Base-by-base conservation (phyloP, 2,797 vertebrate genomes). In the Selene dorsalis region DNA sequence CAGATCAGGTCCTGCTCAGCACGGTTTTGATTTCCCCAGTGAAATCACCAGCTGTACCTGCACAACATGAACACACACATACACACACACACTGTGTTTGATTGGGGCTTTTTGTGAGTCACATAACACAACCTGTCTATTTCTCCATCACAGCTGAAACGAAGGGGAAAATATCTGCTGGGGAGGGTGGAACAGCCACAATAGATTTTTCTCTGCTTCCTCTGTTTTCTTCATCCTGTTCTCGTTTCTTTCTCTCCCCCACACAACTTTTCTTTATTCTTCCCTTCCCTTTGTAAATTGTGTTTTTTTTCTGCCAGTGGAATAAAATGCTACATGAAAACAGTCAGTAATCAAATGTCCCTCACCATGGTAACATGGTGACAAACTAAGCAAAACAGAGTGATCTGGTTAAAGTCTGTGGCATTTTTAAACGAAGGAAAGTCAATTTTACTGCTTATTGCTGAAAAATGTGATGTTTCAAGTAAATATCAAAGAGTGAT, bases 31-130 rank as follows among this genome's bases (percentile, higher is more conserved):
- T 90, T 91, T 90, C 85, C 89, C 87, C 7, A 20, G 63, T 89
- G 90, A 89, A 84, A 85, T 88, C 82, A 85, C 88, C 89, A 87
- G 78, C 84, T 90, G 88, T 88, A 87, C 77, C 84, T 86, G 72
- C 75, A 58, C 55, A 74, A 67, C 71, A 57, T 35, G 6, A n/a
- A 67, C 52, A 24, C 55, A 30, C 57, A 59, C 58, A 62, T 50
- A 28, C 55, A 65, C 55, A 62, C 61, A 57, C 43, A 53, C 58
- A 79, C 55, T 53, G 63, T 86, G 77, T 81, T 85, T 84, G 88
- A 90, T 87, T 87, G 69, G 83, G 75, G 65, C 41, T 75, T 68
- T 88, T 85, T 88, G 86, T 73, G 73, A 86, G 77, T 81, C 83
- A 84, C 76, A 80, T 62, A 74, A 85, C 79, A 52, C 79, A 66